A percentile compares a stretch with the other conserved stretches of the same genome.
These are phyloP conservation scores for Cyprinodon brontotheroides DNA, from an alignment of 2,113 vertebrate species.

Conservation along the genomic window DNA sequence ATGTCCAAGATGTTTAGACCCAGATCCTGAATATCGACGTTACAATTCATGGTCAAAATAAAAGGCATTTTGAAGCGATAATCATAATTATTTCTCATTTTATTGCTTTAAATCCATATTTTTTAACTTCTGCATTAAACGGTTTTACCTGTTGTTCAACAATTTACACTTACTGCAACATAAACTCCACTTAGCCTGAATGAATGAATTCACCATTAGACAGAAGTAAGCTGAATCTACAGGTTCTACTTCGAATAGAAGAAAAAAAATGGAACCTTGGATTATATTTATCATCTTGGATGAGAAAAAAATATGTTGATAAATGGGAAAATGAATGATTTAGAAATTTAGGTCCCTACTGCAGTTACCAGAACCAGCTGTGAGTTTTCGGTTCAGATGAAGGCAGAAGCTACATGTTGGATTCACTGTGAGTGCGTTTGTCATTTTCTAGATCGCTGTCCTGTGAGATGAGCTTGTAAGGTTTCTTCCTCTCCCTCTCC, in stretches of 20 bases:
- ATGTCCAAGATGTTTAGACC: neutral
- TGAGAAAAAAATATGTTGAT: neutral
- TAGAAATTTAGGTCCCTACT: slow-evolving; percentile 1
- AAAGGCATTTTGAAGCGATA: neutral
- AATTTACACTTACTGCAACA: too few relatives aligned
- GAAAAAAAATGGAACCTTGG: too few relatives aligned
- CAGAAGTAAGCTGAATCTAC: neutral
- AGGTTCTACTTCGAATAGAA: neutral
- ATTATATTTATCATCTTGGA: too few relatives aligned
- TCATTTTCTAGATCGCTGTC: slow-evolving; percentile 88
- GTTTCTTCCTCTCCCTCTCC: slow-evolving; percentile 96
- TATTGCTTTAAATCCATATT: neutral
- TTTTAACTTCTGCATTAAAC: neutral
- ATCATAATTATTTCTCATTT: neutral
- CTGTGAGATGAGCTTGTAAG: slow-evolving; percentile 92
- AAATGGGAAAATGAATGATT: neutral
- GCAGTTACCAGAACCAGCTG: slow-evolving; percentile 8
- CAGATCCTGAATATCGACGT: neutral
- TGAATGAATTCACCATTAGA: too few relatives aligned
- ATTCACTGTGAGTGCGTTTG: slow-evolving; percentile 89
- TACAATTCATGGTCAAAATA: neutral
- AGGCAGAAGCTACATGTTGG: slow-evolving; percentile 86
- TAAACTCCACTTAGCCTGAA: too few relatives aligned
- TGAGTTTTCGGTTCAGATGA: neutral
- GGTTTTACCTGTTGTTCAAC: neutral